These are phyloP conservation scores for Nothura maculosa DNA, from an alignment of 2,797 vertebrate species.

Conservation along the genomic window DNA sequence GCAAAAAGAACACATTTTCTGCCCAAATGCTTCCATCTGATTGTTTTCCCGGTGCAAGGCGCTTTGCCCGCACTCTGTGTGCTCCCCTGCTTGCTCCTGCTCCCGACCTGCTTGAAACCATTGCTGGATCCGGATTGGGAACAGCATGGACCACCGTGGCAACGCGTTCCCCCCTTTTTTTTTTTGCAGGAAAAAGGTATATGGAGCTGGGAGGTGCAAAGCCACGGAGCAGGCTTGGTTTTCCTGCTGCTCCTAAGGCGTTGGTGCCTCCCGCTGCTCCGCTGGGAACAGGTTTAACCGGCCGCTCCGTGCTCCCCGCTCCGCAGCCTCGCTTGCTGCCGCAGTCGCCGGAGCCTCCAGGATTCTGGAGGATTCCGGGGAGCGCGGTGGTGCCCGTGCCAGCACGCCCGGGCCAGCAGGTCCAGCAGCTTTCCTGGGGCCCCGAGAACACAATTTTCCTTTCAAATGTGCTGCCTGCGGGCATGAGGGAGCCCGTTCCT, in stretches of 20 bases:
- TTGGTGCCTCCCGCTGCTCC: background rate
- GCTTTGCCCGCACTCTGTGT: no score
- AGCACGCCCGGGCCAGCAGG: constrained; percentile 58
- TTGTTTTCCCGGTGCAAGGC: background rate
- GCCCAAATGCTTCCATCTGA: constrained; percentile 8
- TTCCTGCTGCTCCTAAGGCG: no score
- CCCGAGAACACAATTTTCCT: constrained; percentile 71
- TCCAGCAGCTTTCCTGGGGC: constrained; percentile 57
- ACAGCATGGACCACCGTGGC: no score
- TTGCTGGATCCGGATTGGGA: no score
- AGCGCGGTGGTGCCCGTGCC: background rate
- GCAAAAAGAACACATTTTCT: background rate
- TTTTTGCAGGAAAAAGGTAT: no score
- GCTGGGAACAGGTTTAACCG: background rate
- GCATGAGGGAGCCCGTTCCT: constrained; percentile 73
- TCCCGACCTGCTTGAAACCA: no score
- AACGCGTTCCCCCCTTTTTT: no score
- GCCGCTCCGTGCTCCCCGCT: no score
- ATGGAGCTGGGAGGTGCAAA: no score
- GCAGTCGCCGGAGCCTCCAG: background rate
- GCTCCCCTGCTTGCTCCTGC: no score
- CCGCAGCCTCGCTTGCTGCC: background rate
- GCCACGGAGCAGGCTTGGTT: no score
- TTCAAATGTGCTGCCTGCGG: constrained; percentile 68
- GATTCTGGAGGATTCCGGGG: constrained; percentile 29